Conservation (phyloP, 2,797 vertebrate genomes). For the Phrynocephalus guinanensis region DNA sequence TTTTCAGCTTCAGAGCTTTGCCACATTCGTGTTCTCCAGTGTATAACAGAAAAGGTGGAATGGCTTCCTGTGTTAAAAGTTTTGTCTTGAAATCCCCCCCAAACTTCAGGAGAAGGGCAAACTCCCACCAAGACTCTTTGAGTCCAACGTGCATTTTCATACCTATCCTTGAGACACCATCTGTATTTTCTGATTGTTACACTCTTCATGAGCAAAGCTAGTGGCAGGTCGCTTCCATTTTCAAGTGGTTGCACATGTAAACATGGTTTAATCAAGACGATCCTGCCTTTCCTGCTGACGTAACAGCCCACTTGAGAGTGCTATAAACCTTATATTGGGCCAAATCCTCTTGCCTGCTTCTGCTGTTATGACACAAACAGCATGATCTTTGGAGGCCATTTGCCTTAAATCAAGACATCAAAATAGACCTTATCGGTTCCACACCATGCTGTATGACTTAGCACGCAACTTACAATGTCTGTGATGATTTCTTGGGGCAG, state of each 20-base stretch:
- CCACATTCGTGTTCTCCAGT: background rate
- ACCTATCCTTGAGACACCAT: too few species aligned
- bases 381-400: too few species aligned
- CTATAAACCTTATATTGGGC: background rate
- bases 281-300: background rate
- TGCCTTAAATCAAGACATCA: too few species aligned
- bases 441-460: too few species aligned
- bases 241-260: background rate
- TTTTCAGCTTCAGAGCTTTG: too few species aligned
- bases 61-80: background rate
- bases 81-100: background rate
- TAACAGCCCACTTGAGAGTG: background rate
- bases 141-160: background rate
- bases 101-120: background rate
- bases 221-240: background rate
- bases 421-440: too few species aligned
- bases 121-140: background rate
- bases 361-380: too few species aligned
- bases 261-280: background rate
- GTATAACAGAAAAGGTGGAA: background rate
- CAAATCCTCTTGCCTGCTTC: too few species aligned
- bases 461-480: too few species aligned
- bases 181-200: background rate
- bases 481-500: too few species aligned
- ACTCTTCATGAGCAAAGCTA: background rate